phyloP scores from a whole-genome alignment of 2,888 invertebrate species.

The Leptura quadrifasciata region DNA sequence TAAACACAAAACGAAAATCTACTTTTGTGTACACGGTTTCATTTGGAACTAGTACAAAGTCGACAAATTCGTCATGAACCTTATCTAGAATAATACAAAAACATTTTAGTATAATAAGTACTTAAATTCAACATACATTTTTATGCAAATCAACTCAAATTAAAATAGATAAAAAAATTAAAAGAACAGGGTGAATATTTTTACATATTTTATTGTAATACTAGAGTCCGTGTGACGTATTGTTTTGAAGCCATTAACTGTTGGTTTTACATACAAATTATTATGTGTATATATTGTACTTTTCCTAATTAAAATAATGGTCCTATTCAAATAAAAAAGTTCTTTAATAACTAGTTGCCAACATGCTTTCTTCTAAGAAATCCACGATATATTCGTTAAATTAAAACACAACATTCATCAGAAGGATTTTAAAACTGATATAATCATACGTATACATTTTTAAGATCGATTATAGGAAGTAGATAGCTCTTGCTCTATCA shows the following conservation, averaged over 20 bases:
- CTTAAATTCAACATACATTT: conserved; percentile 14
- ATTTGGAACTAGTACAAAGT: not conserved
- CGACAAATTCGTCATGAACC: conserved; percentile 1
- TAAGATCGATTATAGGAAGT: no score
- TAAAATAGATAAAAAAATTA: conserved; percentile 5
- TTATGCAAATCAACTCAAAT: not conserved
- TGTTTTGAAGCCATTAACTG: conserved; percentile 5
- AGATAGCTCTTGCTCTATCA: no score
- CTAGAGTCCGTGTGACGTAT: not conserved
- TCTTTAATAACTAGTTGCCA: no score
- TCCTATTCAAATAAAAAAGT: not conserved
- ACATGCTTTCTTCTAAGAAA: not conserved
- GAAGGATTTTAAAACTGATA: no score
- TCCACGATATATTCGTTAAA: not conserved
- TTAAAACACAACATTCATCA: no score
- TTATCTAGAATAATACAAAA: conserved; percentile 1
- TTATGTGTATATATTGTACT: not conserved
- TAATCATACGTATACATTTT: no score
- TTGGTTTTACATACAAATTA: conserved; percentile 11
- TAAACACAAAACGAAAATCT: not conserved
- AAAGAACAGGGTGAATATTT: conserved; percentile 1
- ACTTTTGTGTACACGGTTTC: not conserved
- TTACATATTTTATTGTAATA: conserved; percentile 11
- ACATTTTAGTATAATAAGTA: conserved; percentile 4
- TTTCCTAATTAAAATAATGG: not conserved